phyloP scores from a whole-genome alignment of 2,113 vertebrate species.

The Brienomyrus longianalis region DNA sequence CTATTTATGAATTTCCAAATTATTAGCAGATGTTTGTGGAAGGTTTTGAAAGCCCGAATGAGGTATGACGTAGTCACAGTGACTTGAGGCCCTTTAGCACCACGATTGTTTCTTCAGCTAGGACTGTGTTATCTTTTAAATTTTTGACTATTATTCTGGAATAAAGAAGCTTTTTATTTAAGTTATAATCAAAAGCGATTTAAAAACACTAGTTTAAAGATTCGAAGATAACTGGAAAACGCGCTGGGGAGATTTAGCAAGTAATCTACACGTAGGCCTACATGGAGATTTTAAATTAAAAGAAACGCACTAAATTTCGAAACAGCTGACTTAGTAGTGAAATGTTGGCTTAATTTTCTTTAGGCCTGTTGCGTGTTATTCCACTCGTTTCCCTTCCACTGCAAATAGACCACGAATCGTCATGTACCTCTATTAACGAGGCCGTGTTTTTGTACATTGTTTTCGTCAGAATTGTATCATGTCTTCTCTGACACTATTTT shows the following conservation, averaged over 20 bases:
- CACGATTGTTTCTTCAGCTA: slow-evolving; percentile 12
- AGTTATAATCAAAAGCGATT: neutral
- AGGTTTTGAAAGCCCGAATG: slow-evolving; percentile 39
- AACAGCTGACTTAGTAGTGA: neutral
- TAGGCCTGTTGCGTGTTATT: neutral
- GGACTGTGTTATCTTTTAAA: neutral
- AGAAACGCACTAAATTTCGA: neutral
- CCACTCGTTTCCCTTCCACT: neutral
- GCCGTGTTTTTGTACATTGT: neutral
- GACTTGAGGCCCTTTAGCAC: slow-evolving; percentile 31
- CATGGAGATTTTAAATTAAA: neutral
- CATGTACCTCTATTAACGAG: neutral
- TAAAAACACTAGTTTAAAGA: neutral
- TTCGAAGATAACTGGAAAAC: neutral
- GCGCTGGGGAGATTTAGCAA: neutral
- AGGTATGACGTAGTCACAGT: slow-evolving; percentile 29
- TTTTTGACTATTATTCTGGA: neutral
- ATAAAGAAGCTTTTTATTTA: neutral
- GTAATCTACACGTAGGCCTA: neutral
- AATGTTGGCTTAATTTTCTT: neutral
- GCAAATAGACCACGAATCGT: neutral
- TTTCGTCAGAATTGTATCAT: neutral
- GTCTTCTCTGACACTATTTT: neutral
- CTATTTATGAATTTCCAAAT: slow-evolving; percentile 55
- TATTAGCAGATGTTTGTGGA: slow-evolving; percentile 59